A percentile compares a stretch with the other conserved stretches of the same genome.
Evolutionary conservation across 2,888 invertebrate genomes (phyloP).

Genomic region (Prosapia bicincta): DNA sequence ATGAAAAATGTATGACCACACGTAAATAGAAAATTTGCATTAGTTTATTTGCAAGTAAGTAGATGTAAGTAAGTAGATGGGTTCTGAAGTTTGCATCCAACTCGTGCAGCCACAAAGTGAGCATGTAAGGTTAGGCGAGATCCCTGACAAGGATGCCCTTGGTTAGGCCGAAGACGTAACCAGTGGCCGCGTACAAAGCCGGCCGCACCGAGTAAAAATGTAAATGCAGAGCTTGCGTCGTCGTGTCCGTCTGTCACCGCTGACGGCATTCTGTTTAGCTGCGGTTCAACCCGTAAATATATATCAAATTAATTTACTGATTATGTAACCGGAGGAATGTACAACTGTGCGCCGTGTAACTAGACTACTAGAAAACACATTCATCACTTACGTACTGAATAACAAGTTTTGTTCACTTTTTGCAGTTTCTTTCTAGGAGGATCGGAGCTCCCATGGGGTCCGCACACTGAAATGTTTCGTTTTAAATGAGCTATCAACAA

Average conservation of each 20-base stretch:
- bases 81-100: too few relatives aligned
- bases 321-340: not conserved
- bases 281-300: not conserved
- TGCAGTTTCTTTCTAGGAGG: too few relatives aligned
- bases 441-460: not conserved
- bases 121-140: too few relatives aligned
- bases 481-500: not conserved
- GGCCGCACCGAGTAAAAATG: not conserved
- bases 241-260: not conserved
- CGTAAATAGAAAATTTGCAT: too few relatives aligned
- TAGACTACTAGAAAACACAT: not conserved
- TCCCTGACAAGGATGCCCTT: too few relatives aligned
- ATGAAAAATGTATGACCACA: too few relatives aligned
- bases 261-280: not conserved
- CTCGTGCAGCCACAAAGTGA: too few relatives aligned
- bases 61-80: too few relatives aligned
- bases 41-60: too few relatives aligned
- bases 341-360: not conserved
- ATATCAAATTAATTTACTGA: conserved; percentile 1
- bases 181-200: not conserved
- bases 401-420: not conserved
- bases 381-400: not conserved
- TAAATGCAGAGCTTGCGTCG: not conserved
- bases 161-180: not conserved
- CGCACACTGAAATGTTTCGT: too few relatives aligned